Evolutionary conservation across 1,140 invertebrate genomes (phyloP).

Genomic region (Oreohelix idahoensis): DNA sequence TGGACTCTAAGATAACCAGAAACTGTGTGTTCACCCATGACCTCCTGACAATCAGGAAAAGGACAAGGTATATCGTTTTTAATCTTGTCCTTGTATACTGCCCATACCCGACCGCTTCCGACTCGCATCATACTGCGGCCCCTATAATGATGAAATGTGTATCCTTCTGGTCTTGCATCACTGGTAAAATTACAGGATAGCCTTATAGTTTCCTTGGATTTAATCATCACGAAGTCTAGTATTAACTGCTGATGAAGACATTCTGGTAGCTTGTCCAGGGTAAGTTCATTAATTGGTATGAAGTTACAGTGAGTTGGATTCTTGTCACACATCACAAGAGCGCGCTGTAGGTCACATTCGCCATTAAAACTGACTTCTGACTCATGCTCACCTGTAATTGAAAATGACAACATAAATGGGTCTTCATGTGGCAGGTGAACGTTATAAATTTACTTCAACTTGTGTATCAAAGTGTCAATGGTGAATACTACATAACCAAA

Average conservation of each 20-base stretch:
- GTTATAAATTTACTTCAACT: no score
- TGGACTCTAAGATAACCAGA: neutral
- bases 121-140: neutral
- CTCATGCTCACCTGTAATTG: slow-evolving; percentile 4
- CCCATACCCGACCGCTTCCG: neutral
- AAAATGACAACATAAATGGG: no score
- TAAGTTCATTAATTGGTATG: neutral
- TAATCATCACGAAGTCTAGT: neutral
- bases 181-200: neutral
- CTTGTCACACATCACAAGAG: slow-evolving; percentile 1
- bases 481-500: no score
- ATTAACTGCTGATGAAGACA: neutral
- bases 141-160: neutral
- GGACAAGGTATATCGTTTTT: slow-evolving; percentile 2
- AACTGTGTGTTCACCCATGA: neutral
- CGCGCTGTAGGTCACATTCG: neutral
- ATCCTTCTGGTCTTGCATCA: neutral
- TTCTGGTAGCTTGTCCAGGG: neutral
- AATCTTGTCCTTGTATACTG: neutral
- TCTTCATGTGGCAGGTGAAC: no score
- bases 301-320: neutral
- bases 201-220: neutral
- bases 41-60: neutral
- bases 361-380: slow-evolving; percentile 9
- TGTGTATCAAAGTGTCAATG: no score